phyloP scores from a whole-genome alignment of 2,113 vertebrate genomes.

The Solenodon paradoxus region DNA sequence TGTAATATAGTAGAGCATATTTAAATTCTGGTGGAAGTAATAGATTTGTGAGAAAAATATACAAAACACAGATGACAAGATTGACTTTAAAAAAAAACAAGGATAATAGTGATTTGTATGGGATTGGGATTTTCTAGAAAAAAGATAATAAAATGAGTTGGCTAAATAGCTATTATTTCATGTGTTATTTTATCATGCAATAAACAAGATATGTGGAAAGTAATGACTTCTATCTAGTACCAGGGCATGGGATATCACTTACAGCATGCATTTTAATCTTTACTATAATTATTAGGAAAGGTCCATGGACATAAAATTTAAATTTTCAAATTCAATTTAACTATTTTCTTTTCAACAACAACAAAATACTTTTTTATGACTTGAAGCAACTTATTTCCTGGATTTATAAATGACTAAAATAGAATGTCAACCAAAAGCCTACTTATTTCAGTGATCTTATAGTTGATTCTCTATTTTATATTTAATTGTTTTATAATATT shows the following conservation, averaged over 20 bases:
- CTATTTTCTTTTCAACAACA: not conserved
- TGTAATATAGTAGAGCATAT: not conserved
- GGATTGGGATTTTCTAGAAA: not conserved
- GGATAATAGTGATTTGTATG: not conserved
- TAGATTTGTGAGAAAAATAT: not conserved
- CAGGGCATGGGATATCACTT: not conserved
- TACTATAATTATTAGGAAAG: not conserved
- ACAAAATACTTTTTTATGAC: not conserved
- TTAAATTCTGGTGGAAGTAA: not conserved
- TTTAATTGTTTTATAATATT: not conserved
- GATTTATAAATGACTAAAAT: not conserved
- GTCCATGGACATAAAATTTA: not conserved
- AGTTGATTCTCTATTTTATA: not conserved
- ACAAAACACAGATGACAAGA: not conserved
- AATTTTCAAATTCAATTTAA: not conserved
- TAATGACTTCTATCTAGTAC: not conserved
- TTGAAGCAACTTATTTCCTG: not conserved
- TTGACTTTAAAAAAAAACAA: not conserved
- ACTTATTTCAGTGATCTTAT: not conserved
- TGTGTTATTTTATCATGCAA: not conserved
- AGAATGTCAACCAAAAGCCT: not conserved
- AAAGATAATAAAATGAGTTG: not conserved
- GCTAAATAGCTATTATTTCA: not conserved
- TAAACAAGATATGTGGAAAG: not conserved
- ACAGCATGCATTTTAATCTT: not conserved